Evolutionary conservation across 92 coral and sea anemone genomes (phyloP).

Genomic region (Ricordea florida): DNA sequence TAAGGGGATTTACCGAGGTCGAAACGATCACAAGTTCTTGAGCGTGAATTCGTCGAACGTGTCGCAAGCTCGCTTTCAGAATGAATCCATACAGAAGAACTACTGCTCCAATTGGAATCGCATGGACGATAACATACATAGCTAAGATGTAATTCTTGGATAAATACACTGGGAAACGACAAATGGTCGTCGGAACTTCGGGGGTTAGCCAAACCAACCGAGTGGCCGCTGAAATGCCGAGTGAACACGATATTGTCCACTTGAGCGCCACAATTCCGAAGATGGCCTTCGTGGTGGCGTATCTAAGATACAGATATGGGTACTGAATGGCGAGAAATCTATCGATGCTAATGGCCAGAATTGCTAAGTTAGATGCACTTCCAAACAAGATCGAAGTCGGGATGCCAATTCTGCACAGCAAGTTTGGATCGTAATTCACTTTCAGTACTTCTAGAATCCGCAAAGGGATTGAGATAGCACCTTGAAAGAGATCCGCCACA

Average conservation of each 20-base stretch:
- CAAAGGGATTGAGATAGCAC: slow-evolving; percentile 62
- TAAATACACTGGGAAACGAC: slow-evolving; percentile 69
- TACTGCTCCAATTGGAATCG: slow-evolving; percentile 58
- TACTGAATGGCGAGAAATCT: slow-evolving; percentile 57
- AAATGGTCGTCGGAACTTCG: neutral
- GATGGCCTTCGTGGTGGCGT: neutral
- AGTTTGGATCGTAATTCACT: neutral
- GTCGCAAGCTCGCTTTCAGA: slow-evolving; percentile 68
- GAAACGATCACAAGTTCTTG: slow-evolving; percentile 52
- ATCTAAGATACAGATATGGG: slow-evolving; percentile 37
- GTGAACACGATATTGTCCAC: slow-evolving; percentile 46
- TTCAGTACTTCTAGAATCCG: slow-evolving; percentile 52
- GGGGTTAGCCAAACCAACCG: slow-evolving; percentile 19
- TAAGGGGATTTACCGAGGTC: neutral
- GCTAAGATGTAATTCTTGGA: slow-evolving; percentile 45
- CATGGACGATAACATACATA: slow-evolving; percentile 56
- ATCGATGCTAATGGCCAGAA: slow-evolving; percentile 60
- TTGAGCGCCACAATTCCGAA: neutral
- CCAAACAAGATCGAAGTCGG: slow-evolving; percentile 64
- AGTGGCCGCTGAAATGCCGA: slow-evolving; percentile 40
- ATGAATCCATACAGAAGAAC: slow-evolving; percentile 64
- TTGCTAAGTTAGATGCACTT: slow-evolving; percentile 60
- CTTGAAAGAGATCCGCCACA: slow-evolving; percentile 71
- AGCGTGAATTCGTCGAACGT: slow-evolving; percentile 52
- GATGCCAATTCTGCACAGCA: slow-evolving; percentile 50